Evolutionary conservation across 2,113 vertebrate species (phyloP).

Genomic region (Xenopus borealis): DNA sequence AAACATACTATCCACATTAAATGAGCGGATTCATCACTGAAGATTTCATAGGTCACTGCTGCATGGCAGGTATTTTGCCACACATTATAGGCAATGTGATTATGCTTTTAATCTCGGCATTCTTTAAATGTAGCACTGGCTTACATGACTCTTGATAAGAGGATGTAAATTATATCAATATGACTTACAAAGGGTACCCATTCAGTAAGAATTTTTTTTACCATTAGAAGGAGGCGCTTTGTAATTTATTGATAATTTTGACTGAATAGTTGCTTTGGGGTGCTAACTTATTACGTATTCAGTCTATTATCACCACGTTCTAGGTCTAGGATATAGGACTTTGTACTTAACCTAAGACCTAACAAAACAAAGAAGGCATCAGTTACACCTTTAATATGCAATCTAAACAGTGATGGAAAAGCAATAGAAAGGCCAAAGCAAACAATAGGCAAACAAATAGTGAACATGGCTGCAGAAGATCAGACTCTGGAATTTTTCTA

Average conservation of each 20-base stretch:
- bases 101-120: too few relatives aligned
- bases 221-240: not conserved
- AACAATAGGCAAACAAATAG: slow-evolving; percentile 24
- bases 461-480: not conserved
- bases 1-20: too few relatives aligned
- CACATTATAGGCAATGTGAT: too few relatives aligned
- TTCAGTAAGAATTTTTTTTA: too few relatives aligned
- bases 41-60: too few relatives aligned
- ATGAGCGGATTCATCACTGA: too few relatives aligned
- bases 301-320: slow-evolving; percentile 17
- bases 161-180: too few relatives aligned
- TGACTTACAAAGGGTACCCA: too few relatives aligned
- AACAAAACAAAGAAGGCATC: slow-evolving; percentile 30
- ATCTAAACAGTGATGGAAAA: slow-evolving; percentile 12
- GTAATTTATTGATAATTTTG: slow-evolving; percentile 6
- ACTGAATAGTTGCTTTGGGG: slow-evolving; percentile 1
- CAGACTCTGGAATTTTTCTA: not conserved
- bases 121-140: too few relatives aligned
- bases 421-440: slow-evolving; percentile 14
- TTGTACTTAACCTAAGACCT: slow-evolving; percentile 22
- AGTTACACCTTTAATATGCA: slow-evolving; percentile 21
- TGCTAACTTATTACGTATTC: slow-evolving; percentile 19
- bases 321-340: slow-evolving; percentile 15
- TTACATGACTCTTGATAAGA: too few relatives aligned
- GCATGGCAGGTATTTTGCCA: too few relatives aligned